Base-by-base conservation (phyloP, 2,888 invertebrate genomes). In the Tyria jacobaeae region DNA sequence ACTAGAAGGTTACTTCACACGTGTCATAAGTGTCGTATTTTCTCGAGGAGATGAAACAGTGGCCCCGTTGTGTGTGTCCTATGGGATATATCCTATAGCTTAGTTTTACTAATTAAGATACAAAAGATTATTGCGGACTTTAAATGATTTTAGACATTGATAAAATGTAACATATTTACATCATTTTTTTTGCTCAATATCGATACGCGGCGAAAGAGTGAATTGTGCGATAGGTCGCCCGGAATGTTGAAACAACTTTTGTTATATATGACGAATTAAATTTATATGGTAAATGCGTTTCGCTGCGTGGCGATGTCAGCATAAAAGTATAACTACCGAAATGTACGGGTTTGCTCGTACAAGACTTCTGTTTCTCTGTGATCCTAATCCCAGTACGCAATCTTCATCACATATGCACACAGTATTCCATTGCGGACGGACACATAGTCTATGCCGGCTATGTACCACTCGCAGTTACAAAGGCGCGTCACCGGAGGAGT, bases 1-100 rank as follows among this genome's bases (percentile, higher is more conserved):
- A 53, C 39, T 34, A 51, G 39, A 44, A 44, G 44, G 47, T 41
- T 34, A 44, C 53, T 51, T 50, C n/a, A 53, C n/a, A 50, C 34
- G 60, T 73, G 55, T 68, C 61, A 63, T 72, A 63, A 35, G 55
- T 44, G 47, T 66, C 59, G 24, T 62, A 54, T 67, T 56, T 58
- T 62, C 57, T 58, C 60, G 53, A 52, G 64, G n/a, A 55, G 55
- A 55, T 65, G 54, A 73, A 64, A 62, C 41, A 68, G 54, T 54
- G 52, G n/a, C 15, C 24, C 34, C 15, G 27, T 35, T 51, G 14
- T 41, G 12, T 50, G 44, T 69, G 35, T 61, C 44, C 41, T 34
- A 49, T 58, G 27, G 44, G 37, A 27, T 24, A 34, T 34, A 21
- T 17, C 2, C 1, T 51, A 35, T 35, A 35, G n/a, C n/a, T n/a